Conservation (phyloP, 30 jellyfish, hydroid and myxozoan genomes). For the Hydra vulgaris region DNA sequence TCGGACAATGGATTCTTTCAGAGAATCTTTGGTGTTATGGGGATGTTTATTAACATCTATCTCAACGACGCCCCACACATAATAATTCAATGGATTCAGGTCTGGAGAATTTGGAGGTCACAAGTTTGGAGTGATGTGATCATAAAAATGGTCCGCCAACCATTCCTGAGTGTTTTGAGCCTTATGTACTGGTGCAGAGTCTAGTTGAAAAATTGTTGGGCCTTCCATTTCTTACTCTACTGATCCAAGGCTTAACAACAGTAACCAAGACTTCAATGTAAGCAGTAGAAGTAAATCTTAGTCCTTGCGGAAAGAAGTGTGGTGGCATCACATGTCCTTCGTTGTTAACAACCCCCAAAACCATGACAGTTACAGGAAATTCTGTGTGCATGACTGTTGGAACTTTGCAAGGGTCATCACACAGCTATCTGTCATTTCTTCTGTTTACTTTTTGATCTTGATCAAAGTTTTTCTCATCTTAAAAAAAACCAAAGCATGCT, state of each 20-base stretch:
- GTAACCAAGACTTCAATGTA: not conserved
- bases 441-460: not conserved
- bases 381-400: not conserved
- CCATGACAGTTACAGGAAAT: not conserved
- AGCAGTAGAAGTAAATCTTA: not conserved
- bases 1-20: not conserved
- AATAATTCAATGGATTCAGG: not conserved
- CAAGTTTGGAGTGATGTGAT: not conserved
- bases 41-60: not conserved
- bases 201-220: too few species aligned
- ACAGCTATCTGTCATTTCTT: not conserved
- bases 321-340: not conserved
- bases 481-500: not conserved
- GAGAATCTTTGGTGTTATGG: not conserved
- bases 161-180: not conserved
- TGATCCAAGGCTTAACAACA: not conserved
- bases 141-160: not conserved
- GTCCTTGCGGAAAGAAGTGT: not conserved
- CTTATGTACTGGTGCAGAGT: too few species aligned
- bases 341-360: not conserved
- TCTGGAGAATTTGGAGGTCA: not conserved
- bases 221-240: not conserved
- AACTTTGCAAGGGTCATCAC: not conserved
- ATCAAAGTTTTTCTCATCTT: not conserved
- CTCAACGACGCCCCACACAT: not conserved